Evolutionary conservation across 1,140 invertebrate genomes (phyloP), one percentile per base, ranked within the genome.

Genomic region (Drosophila rufa): DNA sequence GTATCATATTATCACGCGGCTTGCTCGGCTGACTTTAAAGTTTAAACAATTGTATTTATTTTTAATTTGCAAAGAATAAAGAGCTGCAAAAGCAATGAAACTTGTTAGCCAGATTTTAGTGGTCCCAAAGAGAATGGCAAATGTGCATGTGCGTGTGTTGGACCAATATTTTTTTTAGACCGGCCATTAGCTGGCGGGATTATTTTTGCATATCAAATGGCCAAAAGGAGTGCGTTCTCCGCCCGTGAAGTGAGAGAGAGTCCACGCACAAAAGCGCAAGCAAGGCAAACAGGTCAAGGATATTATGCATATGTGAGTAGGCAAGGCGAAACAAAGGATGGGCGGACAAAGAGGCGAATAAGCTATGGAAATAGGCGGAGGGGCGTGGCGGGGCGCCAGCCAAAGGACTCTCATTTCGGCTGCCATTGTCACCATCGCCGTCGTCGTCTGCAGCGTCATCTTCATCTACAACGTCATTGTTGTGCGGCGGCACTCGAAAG

Each of bases 281-380:
- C 75, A 75, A 74, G 59, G 71, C 66, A 85, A 82, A 82, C 79
- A 46, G 83, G 83, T 87, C 83, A 87, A 87, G 83, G 84, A 89
- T 83, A 87, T 84, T 85, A 75, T 86, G 79, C 80, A 86, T 70
- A 87, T 87, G 62, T 46, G 76, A 73, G 78, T 83, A 74, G 53
- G 75, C 58, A 58, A 43, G 59, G 22, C 48, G 51, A 62, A 70
- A 73, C 77, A 64, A 76, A 53, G 65, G 47, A 38, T 46, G 8
- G 6, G n/a, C 27, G 5, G 45, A 46, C 45, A 46, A 50, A 15
- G 51, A 33, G 51, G 17, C 22, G 33, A 38, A 38, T 15, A 38
- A 12, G 50, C 30, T 14, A 15, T 14, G 7, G n/a, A 14, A 55
- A 38, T 25, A n/a, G 42, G 14, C 4, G n/a, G 19, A 14, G 19